Percentiles rank a stretch among this genome's conserved stretches.
These are phyloP conservation scores for Dermochelys coriacea DNA, from an alignment of 2,797 vertebrate species.

Conservation along the genomic window DNA sequence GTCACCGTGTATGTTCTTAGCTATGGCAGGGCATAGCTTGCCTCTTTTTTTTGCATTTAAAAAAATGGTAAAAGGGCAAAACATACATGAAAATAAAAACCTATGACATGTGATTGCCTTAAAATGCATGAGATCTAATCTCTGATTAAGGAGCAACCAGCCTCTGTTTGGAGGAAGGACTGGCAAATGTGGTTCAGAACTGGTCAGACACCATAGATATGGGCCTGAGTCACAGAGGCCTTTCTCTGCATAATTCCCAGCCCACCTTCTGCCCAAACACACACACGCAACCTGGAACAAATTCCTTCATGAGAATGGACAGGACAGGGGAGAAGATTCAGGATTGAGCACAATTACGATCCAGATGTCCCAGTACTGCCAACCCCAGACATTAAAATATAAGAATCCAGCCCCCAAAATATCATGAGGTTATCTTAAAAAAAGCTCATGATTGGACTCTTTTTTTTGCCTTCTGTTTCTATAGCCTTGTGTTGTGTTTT, in stretches of 20 bases:
- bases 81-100: neutral
- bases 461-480: slow-evolving; percentile 5
- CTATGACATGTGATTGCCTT: neutral
- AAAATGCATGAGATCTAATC: neutral
- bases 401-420: neutral
- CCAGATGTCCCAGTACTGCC: neutral
- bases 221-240: slow-evolving; percentile 25
- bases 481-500: neutral
- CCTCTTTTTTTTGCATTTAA: neutral
- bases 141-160: neutral
- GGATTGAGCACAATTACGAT: neutral
- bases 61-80: neutral
- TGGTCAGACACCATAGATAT: slow-evolving; percentile 11
- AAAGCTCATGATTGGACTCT: neutral
- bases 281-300: neutral
- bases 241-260: slow-evolving; percentile 31
- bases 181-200: slow-evolving; percentile 11
- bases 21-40: neutral
- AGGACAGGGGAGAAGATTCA: neutral
- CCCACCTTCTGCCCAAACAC: neutral
- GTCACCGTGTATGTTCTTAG: slow-evolving; percentile 2
- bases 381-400: neutral
- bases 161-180: slow-evolving; percentile 25
- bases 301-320: neutral
- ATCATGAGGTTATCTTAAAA: neutral